Evolutionary conservation across 2,797 vertebrate species (phyloP), one percentile per base, ranked within the genome.

Genomic region (Gorsachius magnificus): DNA sequence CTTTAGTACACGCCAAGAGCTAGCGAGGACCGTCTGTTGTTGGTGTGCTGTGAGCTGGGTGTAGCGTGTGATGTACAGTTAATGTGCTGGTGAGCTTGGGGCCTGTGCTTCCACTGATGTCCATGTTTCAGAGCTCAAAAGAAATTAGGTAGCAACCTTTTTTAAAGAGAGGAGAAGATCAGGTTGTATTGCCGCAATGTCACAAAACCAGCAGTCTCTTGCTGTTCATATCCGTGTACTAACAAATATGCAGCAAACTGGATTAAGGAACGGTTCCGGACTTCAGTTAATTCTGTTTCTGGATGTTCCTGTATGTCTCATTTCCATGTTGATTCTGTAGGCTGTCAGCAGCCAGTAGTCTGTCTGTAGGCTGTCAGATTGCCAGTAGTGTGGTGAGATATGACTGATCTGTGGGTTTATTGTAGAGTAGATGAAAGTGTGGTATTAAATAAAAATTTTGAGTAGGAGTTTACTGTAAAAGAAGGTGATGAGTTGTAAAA

Each of bases 381-480:
- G 48, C 53, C 56, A 31, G 46, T 13, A 60, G 31, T 57, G 36
- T 15, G 43, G 25, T 19, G 48, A 94, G 74, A 54, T 75, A 18
- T 65, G 71, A 77, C 86, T 87, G 63, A 16, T 87, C 53, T 87
- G 75, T 90, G 64, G 63, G 41, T 91, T 93, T 80, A 25, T 46
- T 88, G 50, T 83, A 57, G 29, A 57, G 45, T 10, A 61, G 38
- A 54, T 88, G 69, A 76, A 96, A 93, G 54, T 78, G 11, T 66
- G n/a, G 57, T 38, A 50, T 58, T 66, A 51, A 89, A 65, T 21
- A 14, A 81, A 82, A 88, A 33, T 57, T 65, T 24, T 84, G 76
- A 35, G 90, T 95, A 51, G 89, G 93, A 22, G 83, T 96, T 96
- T 94, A 77, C 81, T 0, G 68, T 94, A 89, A 94, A 94, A 66